Percentiles rank a stretch among this genome's conserved stretches.
Conservation (phyloP, 2,797 vertebrate species). For the Triplophysa bombifrons region DNA sequence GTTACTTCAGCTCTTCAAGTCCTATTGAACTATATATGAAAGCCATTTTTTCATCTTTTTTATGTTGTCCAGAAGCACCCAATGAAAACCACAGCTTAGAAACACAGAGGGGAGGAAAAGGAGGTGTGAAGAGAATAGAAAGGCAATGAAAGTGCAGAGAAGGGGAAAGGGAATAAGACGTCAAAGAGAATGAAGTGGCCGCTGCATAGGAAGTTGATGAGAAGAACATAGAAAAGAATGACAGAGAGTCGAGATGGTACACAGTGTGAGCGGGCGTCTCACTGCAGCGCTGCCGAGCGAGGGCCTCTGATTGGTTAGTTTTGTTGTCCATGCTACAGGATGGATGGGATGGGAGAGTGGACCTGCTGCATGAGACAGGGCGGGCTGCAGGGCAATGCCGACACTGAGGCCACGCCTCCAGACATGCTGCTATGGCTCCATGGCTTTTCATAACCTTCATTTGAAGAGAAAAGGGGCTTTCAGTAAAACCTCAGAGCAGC, state of each 20-base stretch:
- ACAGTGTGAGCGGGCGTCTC: constrained; percentile 78
- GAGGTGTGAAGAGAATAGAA: constrained; percentile 60
- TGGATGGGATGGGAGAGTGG: constrained; percentile 89
- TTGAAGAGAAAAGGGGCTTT: constrained; percentile 89
- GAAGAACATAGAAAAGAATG: constrained; percentile 25
- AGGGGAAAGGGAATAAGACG: background rate
- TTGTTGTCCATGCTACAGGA: constrained; percentile 90
- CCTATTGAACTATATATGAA: constrained; percentile 41
- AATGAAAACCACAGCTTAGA: constrained; percentile 58
- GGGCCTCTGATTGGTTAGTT: constrained; percentile 81
- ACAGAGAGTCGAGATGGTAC: constrained; percentile 60
- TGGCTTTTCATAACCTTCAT: constrained; percentile 91
- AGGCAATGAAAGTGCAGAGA: constrained; percentile 64
- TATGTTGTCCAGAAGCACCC: constrained; percentile 54
- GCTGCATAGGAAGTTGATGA: constrained; percentile 16
- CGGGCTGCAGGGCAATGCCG: constrained; percentile 87
- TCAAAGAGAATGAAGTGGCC: background rate
- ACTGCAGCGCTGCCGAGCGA: constrained; percentile 74
- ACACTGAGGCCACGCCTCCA: constrained; percentile 86
- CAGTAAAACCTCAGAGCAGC: constrained; percentile 85
- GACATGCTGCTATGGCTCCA: constrained; percentile 91
- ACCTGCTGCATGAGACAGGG: constrained; percentile 89
- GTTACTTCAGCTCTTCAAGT: constrained; percentile 50
- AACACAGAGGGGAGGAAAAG: constrained; percentile 62
- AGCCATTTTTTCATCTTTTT: constrained; percentile 51